A percentile compares a stretch with the other conserved stretches of the same genome.
These are phyloP conservation scores for Dendrolimus houi DNA, from an alignment of 2,888 invertebrate species.

Conservation along the genomic window DNA sequence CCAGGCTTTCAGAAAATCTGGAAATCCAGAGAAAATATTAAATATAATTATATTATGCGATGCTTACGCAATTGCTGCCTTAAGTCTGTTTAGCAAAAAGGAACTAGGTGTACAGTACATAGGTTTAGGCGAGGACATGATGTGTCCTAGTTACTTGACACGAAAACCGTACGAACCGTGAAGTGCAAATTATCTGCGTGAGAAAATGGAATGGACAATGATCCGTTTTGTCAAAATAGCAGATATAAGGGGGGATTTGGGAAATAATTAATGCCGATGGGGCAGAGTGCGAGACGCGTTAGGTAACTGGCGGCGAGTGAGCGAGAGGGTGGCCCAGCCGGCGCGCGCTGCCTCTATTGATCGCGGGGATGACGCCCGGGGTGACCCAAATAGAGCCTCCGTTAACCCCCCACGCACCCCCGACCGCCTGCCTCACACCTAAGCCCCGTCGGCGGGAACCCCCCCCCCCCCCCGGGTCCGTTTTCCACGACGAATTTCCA, in stretches of 20 bases:
- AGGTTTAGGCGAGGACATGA: conserved; percentile 1
- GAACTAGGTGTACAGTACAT: conserved; percentile 11
- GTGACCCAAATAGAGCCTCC: conserved; percentile 76
- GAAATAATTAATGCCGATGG: conserved; percentile 65
- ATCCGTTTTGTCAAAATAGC: conserved; percentile 37
- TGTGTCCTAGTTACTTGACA: conserved; percentile 3
- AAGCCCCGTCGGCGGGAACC: conserved; percentile 30
- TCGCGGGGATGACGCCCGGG: conserved; percentile 73
- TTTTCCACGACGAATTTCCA: conserved; percentile 66
- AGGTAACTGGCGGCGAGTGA: conserved; percentile 60
- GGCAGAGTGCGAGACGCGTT: conserved; percentile 64
- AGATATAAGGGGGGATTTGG: conserved; percentile 43
- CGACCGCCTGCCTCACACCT: conserved; percentile 27
- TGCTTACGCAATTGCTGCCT: too few relatives aligned
- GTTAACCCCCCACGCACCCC: conserved; percentile 35
- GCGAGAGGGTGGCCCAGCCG: conserved; percentile 40
- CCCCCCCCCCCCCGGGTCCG: conserved; percentile 18
- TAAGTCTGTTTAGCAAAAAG: not conserved
- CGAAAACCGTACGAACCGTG: conserved; percentile 1
- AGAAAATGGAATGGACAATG: conserved; percentile 17
- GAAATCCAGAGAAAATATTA: too few relatives aligned
- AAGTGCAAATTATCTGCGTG: conserved; percentile 9
- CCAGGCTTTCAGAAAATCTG: too few relatives aligned
- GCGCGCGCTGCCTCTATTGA: conserved; percentile 73
- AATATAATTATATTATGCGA: too few relatives aligned